phyloP scores from a whole-genome alignment of 1,140 invertebrate genomes.

The Bilobella aurantiaca region DNA sequence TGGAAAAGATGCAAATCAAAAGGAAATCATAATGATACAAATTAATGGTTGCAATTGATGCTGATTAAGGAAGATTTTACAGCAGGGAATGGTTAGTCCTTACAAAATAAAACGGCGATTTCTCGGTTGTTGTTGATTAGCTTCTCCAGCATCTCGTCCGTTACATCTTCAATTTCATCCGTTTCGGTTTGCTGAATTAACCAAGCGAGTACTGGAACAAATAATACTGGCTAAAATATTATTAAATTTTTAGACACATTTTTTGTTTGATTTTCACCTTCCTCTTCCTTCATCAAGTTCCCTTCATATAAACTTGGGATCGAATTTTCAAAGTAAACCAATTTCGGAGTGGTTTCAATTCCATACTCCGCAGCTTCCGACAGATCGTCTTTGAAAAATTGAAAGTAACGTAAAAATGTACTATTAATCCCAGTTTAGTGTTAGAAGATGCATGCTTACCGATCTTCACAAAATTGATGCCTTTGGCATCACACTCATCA shows the following conservation, averaged over 20 bases:
- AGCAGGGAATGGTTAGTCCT: background rate
- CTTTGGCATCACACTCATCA: conserved; percentile 79
- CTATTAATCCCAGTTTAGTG: conserved; percentile 30
- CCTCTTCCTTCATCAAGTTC: conserved; percentile 34
- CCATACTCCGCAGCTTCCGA: conserved; percentile 83
- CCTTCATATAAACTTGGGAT: conserved; percentile 79
- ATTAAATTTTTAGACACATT: background rate
- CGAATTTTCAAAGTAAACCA: conserved; percentile 83
- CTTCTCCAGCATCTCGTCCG: conserved; percentile 86
- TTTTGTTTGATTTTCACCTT: conserved; percentile 4
- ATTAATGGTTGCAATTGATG: conserved; percentile 12
- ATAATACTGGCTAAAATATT: conserved; percentile 37
- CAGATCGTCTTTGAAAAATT: conserved; percentile 79
- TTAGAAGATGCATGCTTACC: background rate
- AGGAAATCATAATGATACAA: conserved; percentile 1
- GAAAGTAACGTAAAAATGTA: conserved; percentile 37
- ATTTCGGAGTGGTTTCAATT: conserved; percentile 70
- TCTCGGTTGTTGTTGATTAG: conserved; percentile 77
- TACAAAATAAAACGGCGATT: conserved; percentile 47
- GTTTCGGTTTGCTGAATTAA: conserved; percentile 69
- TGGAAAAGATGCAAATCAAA: background rate
- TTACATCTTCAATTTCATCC: conserved; percentile 88
- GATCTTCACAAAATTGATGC: conserved; percentile 77
- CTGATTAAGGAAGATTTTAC: conserved; percentile 3
- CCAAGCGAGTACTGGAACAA: conserved; percentile 58